Evolutionary conservation across 2,888 invertebrate genomes (phyloP).

Genomic region (Lithophane semibrunnea): DNA sequence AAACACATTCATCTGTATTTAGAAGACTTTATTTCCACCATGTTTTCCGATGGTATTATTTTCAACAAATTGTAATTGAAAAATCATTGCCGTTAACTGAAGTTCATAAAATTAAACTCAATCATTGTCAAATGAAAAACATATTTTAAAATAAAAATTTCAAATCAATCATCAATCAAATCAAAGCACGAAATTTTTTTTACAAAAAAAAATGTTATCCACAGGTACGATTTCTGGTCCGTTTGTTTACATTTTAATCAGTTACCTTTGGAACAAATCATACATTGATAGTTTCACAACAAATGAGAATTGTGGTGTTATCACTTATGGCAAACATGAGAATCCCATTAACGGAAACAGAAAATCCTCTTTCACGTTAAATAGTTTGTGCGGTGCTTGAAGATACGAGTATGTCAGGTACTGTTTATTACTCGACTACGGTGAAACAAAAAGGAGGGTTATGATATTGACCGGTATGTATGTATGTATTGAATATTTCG

Average conservation of each 20-base stretch:
- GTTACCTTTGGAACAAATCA: background rate
- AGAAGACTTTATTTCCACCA: background rate
- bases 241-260: background rate
- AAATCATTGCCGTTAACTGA: background rate
- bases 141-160: background rate
- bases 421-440: no score
- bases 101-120: background rate
- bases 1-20: background rate
- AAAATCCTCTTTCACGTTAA: slow-evolving; percentile 47
- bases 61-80: background rate
- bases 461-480: no score
- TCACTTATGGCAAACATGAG: slow-evolving; percentile 45
- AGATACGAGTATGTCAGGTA: slow-evolving; percentile 16
- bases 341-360: slow-evolving; percentile 52
- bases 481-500: no score
- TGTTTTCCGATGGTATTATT: background rate
- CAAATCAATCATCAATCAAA: background rate
- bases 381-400: slow-evolving; percentile 29
- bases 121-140: background rate
- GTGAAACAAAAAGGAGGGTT: no score
- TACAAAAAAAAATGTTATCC: no score
- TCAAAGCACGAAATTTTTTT: no score
- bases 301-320: slow-evolving; percentile 53
- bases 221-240: background rate
- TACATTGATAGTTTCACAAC: slow-evolving; percentile 1